Percentiles rank a stretch among this genome's conserved stretches.
Evolutionary conservation across 1,140 invertebrate genomes (phyloP).

Genomic region (Hyles euphorbiae): DNA sequence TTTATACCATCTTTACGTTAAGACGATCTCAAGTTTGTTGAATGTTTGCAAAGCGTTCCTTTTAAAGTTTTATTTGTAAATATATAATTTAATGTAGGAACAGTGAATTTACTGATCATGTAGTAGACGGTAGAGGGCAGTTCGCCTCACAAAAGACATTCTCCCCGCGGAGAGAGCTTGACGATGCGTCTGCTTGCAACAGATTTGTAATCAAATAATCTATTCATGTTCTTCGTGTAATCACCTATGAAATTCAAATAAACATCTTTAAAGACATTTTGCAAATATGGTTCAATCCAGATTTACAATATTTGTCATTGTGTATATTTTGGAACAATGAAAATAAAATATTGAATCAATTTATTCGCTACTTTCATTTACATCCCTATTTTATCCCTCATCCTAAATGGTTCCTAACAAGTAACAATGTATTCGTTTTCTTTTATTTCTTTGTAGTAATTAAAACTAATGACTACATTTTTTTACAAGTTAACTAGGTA

Average conservation of each 20-base stretch:
- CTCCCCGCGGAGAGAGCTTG: slow-evolving; percentile 14
- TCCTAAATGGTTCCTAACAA: too few relatives aligned
- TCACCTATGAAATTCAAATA: slow-evolving; percentile 66
- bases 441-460: too few relatives aligned
- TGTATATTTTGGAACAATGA: slow-evolving; percentile 73
- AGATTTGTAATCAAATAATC: slow-evolving; percentile 58
- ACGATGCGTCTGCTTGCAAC: slow-evolving; percentile 37
- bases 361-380: slow-evolving; percentile 32
- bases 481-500: too few relatives aligned
- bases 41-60: slow-evolving; percentile 75
- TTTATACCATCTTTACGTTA: slow-evolving; percentile 74
- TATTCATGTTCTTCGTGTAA: slow-evolving; percentile 67
- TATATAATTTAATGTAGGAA: slow-evolving; percentile 70
- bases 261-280: slow-evolving; percentile 63
- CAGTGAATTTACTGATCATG: slow-evolving; percentile 66
- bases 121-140: slow-evolving; percentile 33
- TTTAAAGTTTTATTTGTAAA: slow-evolving; percentile 76
- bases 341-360: slow-evolving; percentile 73
- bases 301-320: slow-evolving; percentile 70
- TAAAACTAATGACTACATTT: too few relatives aligned
- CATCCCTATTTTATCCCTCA: slow-evolving; percentile 11
- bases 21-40: slow-evolving; percentile 75
- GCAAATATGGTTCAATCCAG: slow-evolving; percentile 62
- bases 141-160: slow-evolving; percentile 38
- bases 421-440: too few relatives aligned